phyloP scores from a whole-genome alignment of 2,797 vertebrate species.

The Brachyrhaphis roseni region DNA sequence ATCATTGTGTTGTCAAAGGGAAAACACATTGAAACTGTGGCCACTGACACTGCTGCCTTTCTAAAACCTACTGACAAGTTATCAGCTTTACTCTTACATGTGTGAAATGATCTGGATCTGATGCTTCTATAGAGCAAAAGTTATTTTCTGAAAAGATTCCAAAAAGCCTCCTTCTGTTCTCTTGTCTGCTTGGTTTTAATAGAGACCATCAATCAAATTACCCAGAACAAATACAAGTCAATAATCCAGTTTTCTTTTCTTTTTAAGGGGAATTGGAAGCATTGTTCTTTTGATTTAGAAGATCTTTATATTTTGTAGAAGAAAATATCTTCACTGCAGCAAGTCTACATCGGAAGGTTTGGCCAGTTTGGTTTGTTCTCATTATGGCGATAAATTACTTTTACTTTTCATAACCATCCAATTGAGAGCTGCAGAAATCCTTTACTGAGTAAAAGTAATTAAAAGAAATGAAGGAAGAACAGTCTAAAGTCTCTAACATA shows the following conservation, averaged over 20 bases:
- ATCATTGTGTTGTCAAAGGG: too few relatives aligned
- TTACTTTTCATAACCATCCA: neutral
- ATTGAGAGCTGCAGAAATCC: neutral
- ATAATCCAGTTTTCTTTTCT: neutral
- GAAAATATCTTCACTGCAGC: neutral
- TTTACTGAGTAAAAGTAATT: neutral
- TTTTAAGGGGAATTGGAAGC: neutral
- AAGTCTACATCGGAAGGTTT: neutral
- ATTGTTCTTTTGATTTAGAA: conserved; percentile 1
- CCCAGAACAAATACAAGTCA: neutral
- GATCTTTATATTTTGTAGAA: neutral
- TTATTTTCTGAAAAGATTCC: neutral
- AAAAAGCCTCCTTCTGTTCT: neutral
- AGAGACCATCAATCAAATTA: conserved; percentile 5
- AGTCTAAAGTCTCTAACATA: neutral
- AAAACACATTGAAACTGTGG: neutral
- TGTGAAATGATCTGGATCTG: conserved; percentile 1
- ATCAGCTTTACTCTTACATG: neutral
- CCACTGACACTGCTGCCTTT: neutral
- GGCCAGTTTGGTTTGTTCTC: neutral
- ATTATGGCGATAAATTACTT: neutral
- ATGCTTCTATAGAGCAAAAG: conserved; percentile 1
- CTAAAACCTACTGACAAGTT: neutral
- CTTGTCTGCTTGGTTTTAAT: neutral
- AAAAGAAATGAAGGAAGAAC: neutral